These are phyloP conservation scores for Pristionchus exspectatus DNA, from an alignment of 2,888 invertebrate genomes.

Conservation along the genomic window DNA sequence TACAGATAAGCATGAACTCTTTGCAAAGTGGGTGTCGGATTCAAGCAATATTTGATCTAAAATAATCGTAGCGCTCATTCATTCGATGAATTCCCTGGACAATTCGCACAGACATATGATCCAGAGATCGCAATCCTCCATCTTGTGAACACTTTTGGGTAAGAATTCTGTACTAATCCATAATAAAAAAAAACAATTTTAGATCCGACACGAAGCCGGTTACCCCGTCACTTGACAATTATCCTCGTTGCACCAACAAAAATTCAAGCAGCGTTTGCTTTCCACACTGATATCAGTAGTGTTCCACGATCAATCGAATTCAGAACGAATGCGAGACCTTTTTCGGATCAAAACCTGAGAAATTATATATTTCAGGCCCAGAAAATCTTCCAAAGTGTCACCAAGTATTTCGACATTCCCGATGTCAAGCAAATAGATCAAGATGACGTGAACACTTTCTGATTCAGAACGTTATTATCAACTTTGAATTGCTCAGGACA, in stretches of 20 bases:
- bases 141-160: conserved; percentile 16
- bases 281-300: conserved; percentile 38
- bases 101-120: conserved; percentile 38
- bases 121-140: conserved; percentile 9
- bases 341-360: neutral
- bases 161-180: neutral
- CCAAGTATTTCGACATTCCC: conserved; percentile 5
- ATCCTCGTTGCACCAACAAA: neutral
- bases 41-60: neutral
- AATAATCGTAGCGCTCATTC: neutral
- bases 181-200: no score
- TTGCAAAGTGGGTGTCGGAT: neutral
- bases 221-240: neutral
- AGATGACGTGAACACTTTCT: neutral
- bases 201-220: neutral
- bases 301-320: neutral
- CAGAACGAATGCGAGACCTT: neutral
- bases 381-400: neutral
- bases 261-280: neutral
- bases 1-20: conserved; percentile 5
- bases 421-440: neutral
- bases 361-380: neutral
- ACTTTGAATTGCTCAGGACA: neutral
- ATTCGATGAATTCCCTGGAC: neutral
- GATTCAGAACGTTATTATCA: neutral